These are phyloP conservation scores for Drosophila incognita DNA, from an alignment of 2,888 invertebrate genomes.

Conservation along the genomic window DNA sequence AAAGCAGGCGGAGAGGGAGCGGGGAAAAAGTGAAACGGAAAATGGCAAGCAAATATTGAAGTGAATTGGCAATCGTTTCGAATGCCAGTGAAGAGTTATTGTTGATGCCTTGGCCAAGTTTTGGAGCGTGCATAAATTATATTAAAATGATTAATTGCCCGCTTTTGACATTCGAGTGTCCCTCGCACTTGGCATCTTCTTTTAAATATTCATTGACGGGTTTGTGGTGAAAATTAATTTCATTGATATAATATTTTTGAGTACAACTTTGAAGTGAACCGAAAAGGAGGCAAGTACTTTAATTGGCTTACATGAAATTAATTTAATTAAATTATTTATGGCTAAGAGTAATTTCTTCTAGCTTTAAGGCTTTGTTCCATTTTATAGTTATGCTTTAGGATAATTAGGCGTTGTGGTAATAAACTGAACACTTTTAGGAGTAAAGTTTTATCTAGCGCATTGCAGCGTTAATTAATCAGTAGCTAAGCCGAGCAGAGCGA, in stretches of 20 bases:
- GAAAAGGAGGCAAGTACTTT: conserved; percentile 6
- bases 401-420: background rate
- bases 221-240: conserved; percentile 28
- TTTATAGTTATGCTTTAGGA: background rate
- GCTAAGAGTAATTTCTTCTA: background rate
- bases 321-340: conserved; percentile 11
- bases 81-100: conserved; percentile 46
- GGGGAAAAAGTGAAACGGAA: background rate
- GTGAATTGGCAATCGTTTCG: conserved; percentile 35
- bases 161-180: conserved; percentile 48
- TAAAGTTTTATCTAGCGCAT: conserved; percentile 4
- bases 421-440: background rate
- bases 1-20: conserved; percentile 1
- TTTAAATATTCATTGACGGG: background rate
- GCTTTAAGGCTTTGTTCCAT: background rate
- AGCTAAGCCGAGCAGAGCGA: conserved; percentile 31
- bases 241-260: conserved; percentile 43
- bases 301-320: conserved; percentile 19
- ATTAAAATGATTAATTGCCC: conserved; percentile 68
- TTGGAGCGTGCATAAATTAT: conserved; percentile 64
- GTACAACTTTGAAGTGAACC: background rate
- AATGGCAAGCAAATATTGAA: background rate
- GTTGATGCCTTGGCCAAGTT: conserved; percentile 41
- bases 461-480: conserved; percentile 45
- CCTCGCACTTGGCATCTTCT: conserved; percentile 8